These are phyloP conservation scores for Drosophila neoperkinsi DNA, from an alignment of 2,888 invertebrate genomes.

Conservation along the genomic window DNA sequence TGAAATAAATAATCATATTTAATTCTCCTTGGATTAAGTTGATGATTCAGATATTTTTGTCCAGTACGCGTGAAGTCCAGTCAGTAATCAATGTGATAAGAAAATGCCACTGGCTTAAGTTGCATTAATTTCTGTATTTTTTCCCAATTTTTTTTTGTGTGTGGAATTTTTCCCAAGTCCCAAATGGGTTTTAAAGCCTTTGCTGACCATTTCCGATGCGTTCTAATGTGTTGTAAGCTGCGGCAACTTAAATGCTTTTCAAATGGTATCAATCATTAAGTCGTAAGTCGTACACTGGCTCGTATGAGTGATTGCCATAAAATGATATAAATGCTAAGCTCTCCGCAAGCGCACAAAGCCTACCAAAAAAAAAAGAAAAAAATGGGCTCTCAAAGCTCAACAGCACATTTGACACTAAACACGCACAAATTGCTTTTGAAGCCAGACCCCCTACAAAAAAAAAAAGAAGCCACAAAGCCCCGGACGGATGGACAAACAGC, in stretches of 20 bases:
- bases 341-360: conserved; percentile 23
- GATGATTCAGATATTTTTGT: background rate
- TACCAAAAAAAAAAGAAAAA: conserved; percentile 1
- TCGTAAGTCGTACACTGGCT: conserved; percentile 36
- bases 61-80: background rate
- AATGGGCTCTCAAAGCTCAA: conserved; percentile 51
- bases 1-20: background rate
- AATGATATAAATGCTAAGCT: conserved; percentile 65
- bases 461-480: conserved; percentile 62
- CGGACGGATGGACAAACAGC: background rate
- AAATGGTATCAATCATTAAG: conserved; percentile 73
- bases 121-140: conserved; percentile 9
- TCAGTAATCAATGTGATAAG: conserved; percentile 34
- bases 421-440: conserved; percentile 77
- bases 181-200: conserved; percentile 69
- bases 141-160: background rate
- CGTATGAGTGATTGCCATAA: conserved; percentile 70
- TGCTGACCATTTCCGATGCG: conserved; percentile 65
- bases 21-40: background rate
- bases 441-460: conserved; percentile 36
- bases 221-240: conserved; percentile 57
- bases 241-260: conserved; percentile 61
- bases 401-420: conserved; percentile 78
- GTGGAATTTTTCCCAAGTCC: background rate
- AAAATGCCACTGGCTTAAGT: conserved; percentile 3